Percentiles rank a stretch among this genome's conserved stretches.
phyloP scores from a whole-genome alignment of 2,113 vertebrate species.

The Zingel zingel region DNA sequence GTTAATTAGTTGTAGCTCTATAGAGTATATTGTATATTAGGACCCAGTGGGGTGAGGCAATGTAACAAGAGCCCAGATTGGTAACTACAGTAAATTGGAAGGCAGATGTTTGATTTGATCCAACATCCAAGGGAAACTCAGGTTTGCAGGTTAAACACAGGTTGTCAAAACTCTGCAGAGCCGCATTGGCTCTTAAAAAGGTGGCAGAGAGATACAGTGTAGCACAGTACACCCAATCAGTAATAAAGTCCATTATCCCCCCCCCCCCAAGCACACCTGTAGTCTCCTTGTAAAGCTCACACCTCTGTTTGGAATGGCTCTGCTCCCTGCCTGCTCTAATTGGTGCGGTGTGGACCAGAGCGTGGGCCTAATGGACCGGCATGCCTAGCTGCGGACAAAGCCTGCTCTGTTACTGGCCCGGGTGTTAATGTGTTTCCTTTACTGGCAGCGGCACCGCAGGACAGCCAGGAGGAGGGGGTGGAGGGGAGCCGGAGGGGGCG shows the following conservation, averaged over 20 bases:
- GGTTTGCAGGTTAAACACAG: slow-evolving; percentile 73
- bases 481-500: slow-evolving; percentile 38
- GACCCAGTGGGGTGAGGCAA: background rate
- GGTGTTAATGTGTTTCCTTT: slow-evolving; percentile 84
- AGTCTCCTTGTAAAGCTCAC: slow-evolving; percentile 76
- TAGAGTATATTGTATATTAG: background rate
- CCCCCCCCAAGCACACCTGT: slow-evolving; percentile 74
- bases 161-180: slow-evolving; percentile 71
- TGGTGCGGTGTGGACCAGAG: slow-evolving; percentile 71
- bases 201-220: slow-evolving; percentile 65
- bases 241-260: slow-evolving; percentile 75
- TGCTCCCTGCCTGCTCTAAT: slow-evolving; percentile 73
- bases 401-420: slow-evolving; percentile 77
- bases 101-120: slow-evolving; percentile 36
- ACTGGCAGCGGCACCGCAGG: slow-evolving; percentile 78
- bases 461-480: slow-evolving; percentile 67
- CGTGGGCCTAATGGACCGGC: slow-evolving; percentile 66
- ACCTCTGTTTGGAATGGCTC: slow-evolving; percentile 78
- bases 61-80: slow-evolving; percentile 34
- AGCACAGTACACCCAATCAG: slow-evolving; percentile 69
- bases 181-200: slow-evolving; percentile 61
- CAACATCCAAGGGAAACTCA: slow-evolving; percentile 52
- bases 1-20: background rate
- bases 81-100: slow-evolving; percentile 34
- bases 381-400: slow-evolving; percentile 76